Base-by-base conservation (phyloP, 2,797 vertebrate genomes). In the Enteromius viviparus region DNA sequence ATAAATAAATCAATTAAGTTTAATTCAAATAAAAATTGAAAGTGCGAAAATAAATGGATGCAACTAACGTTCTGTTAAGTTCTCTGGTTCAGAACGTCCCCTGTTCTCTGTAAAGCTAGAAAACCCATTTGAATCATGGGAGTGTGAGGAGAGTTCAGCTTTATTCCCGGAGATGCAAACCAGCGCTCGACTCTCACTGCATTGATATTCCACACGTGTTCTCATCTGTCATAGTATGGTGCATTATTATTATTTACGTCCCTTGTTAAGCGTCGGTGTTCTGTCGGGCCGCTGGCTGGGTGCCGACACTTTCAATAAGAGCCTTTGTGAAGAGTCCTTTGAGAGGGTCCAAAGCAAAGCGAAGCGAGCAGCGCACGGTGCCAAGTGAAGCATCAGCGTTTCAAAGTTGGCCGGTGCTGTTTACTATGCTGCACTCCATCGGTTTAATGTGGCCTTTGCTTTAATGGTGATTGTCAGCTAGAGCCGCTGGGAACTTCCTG, bases 261-360 rank as follows among this genome's bases (percentile, higher is more conserved):
- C 40, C 76, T 80, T 70, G 40, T 60, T 80, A 58, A 60, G 71
- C 40, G 12, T 49, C 1, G 10, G 26, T 4, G 23, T 34, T 58
- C 23, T 60, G 26, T 55, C 26, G n/a, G 49, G 23, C 49, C 2
- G 37, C 40, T 80, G 78, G 78, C 53, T 23, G 19, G 26, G 21
- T 62, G 78, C 78, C 78, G 37, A 71, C 51, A 71, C 78, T 60
- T 80, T 80, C 66, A 80, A 71, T 80, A 70, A 58, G 32, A 45
- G 37, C 11, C 78, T 80, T 70, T 80, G 34, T 70, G 51, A 60
- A 70, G 32, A 58, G 51, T 1, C 78, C 23, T 40, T 42, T 60
- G 65, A 80, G 78, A 80, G 49, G 37, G 11, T 70, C 66, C 51
- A 42, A 60, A 58, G 66, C 51, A 69, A 53, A 79, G 49, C 12